Percentiles rank a stretch among this genome's conserved stretches.
Conservation (phyloP, 2,113 vertebrate species). For the Lepidothrix coronata region DNA sequence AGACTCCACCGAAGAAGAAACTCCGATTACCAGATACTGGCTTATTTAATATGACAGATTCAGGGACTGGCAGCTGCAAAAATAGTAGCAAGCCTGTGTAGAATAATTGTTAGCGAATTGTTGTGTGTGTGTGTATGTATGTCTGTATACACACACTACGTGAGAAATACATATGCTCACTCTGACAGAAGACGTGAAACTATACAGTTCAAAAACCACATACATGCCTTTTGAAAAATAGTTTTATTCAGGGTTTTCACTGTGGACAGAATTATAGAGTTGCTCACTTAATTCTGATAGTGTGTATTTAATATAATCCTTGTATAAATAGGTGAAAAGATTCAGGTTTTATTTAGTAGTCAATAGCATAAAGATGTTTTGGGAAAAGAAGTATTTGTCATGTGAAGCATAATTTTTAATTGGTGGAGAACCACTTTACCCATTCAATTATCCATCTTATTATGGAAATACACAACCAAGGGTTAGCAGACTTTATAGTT, state of each 20-base stretch:
- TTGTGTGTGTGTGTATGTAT: constrained; percentile 69
- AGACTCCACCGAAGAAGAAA: constrained; percentile 98
- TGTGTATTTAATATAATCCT: constrained; percentile 83
- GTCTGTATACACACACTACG: constrained; percentile 72
- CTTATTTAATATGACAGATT: constrained; percentile 87
- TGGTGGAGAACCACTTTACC: constrained; percentile 74
- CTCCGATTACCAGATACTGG: constrained; percentile 86
- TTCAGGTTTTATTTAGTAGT: constrained; percentile 93
- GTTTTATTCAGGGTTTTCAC: constrained; percentile 99
- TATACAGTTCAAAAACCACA: constrained; percentile 89
- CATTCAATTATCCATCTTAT: constrained; percentile 75
- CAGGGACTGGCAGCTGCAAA: constrained; percentile 92
- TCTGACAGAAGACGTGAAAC: constrained; percentile 85
- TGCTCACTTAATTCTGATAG: constrained; percentile 82
- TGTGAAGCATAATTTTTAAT: constrained; percentile 85
- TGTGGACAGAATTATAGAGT: constrained; percentile 89
- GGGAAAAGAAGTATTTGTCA: constrained; percentile 86
- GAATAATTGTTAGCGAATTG: constrained; percentile 78
- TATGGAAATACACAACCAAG: constrained; percentile 61
- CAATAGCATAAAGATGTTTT: constrained; percentile 81
- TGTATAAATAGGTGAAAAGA: constrained; percentile 83
- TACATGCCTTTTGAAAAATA: constrained; percentile 93
- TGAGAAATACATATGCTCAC: constrained; percentile 80
- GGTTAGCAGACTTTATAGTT: constrained; percentile 65
- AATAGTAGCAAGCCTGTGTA: constrained; percentile 88